Evolutionary conservation across 2,888 invertebrate species (phyloP), one percentile per base, ranked within the genome.

Genomic region (Sepiola atlantica): DNA sequence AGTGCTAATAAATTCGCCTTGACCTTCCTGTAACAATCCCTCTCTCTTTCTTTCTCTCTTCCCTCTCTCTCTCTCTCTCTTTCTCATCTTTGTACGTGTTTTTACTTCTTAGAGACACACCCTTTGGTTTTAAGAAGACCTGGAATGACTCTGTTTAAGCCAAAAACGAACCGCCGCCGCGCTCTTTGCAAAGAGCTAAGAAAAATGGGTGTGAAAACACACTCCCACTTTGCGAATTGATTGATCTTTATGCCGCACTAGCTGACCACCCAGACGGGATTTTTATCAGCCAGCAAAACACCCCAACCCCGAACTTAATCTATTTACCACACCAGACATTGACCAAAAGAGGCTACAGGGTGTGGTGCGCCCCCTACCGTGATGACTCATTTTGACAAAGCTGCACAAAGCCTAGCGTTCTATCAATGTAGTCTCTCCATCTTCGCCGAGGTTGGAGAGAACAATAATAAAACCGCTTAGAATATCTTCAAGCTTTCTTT

Each of bases 151-250:
- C 77, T 32, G 77, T n/a, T 77, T 77, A 77, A 77, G 77, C 77
- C 77, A 77, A 77, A 77, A 32, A 77, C n/a, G 77, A 77, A 77
- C 77, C 32, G 77, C 45, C 45, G 45, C 45, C 45, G 45, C 45
- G 45, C 32, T 77, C 77, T 77, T 77, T 77, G 77, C 77, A 77
- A 77, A 77, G 77, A 77, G 77, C 77, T 77, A 77, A 77, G 77
- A 77, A 77, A 77, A 77, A 77, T 77, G 77, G 77, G 77, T 77
- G 77, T 77, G 77, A 77, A 77, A 77, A 77, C 77, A 77, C 77
- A 77, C 77, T 77, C 77, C 77, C 77, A 77, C 77, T 77, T 77
- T 77, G n/a, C 77, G 77, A 77, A 77, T 77, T 32, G n/a, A 77
- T 77, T 77, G 77, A 77, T 77, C 77, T 77, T 77, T n/a, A 12